Percentiles rank a stretch among this genome's conserved stretches.
These are phyloP conservation scores for Rhagoletis zephyria DNA, from an alignment of 1,140 invertebrate species.

Conservation along the genomic window DNA sequence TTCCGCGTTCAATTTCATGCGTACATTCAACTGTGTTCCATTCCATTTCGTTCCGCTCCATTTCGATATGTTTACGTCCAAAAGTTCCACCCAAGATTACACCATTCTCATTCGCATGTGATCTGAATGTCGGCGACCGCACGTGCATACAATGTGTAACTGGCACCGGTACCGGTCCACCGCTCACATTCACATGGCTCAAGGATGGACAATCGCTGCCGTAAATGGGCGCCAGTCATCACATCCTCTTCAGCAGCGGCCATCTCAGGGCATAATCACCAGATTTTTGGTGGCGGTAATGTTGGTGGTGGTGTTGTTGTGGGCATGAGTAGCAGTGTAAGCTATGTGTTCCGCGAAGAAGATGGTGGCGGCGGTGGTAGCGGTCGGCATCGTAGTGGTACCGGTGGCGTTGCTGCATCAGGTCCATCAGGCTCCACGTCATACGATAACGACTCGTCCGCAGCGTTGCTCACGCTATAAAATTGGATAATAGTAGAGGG, in stretches of 20 bases:
- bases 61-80: slow-evolving; percentile 43
- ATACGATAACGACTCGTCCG: slow-evolving; percentile 51
- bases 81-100: slow-evolving; percentile 81
- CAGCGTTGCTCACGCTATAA: slow-evolving; percentile 48
- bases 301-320: slow-evolving; percentile 58
- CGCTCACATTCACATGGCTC: slow-evolving; percentile 81
- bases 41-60: background rate
- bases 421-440: slow-evolving; percentile 56
- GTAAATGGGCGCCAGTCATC: slow-evolving; percentile 56
- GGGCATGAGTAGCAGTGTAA: slow-evolving; percentile 37
- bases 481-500: slow-evolving; percentile 65
- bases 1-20: slow-evolving; percentile 53
- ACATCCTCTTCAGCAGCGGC: slow-evolving; percentile 57
- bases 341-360: slow-evolving; percentile 5
- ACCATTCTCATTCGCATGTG: slow-evolving; percentile 79
- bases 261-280: slow-evolving; percentile 21
- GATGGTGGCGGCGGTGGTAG: slow-evolving; percentile 60
- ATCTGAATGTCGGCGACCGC: slow-evolving; percentile 80
- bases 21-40: background rate
- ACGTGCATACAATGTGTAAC: slow-evolving; percentile 81
- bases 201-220: slow-evolving; percentile 77
- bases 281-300: slow-evolving; percentile 51
- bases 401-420: slow-evolving; percentile 64
- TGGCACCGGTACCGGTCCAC: slow-evolving; percentile 79
- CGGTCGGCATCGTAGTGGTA: slow-evolving; percentile 65